Evolutionary conservation across 2,888 invertebrate species (phyloP), one percentile per base, ranked within the genome.

Genomic region (Noctua janthina): DNA sequence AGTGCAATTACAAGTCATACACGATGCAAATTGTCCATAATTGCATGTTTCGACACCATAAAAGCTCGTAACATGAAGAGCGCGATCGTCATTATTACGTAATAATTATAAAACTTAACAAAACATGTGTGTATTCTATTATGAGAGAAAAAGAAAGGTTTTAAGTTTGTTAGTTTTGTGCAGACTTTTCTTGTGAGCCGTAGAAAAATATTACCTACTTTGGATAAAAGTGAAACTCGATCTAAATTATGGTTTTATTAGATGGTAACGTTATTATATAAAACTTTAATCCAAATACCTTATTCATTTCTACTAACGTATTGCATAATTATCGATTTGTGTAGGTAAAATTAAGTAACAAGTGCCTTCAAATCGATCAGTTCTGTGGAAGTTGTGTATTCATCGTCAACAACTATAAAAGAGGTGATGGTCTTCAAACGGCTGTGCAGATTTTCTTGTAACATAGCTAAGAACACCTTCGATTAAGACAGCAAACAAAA

Each of bases 1-100:
- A 90, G 29, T 56, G 82, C 77, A 83, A 88, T 89, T 87, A 87
- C 75, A 74, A 69, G 71, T 74, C 54, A 84, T 87, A 86, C 64
- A 51, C 56, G 68, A 86, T 74, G 81, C 83, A 83, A 88, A 89
- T 89, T 84, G 79, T 74, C n/a, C 79, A 71, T 90, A 88, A 90
- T 90, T 75, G 87, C 62, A 83, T 77, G 69, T 78, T 70, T 74
- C 74, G 35, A 69, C 23, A 62, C 75, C 76, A 81, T 82, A 81
- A 80, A 81, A 77, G 23, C 56, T 74, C 69, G 71, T 85, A 75
- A 81, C 62, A 79, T 78, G 66, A 73, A 29, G 74, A 77, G 56
- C 54, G 43, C 59, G 56, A 73, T 67, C 64, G 68, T 59, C 66
- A 74, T 66, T 54, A 68, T 78, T 80, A 71, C 51, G 78, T 74